Base-by-base conservation (phyloP, 2,888 invertebrate species). In the Mythimna albipuncta region DNA sequence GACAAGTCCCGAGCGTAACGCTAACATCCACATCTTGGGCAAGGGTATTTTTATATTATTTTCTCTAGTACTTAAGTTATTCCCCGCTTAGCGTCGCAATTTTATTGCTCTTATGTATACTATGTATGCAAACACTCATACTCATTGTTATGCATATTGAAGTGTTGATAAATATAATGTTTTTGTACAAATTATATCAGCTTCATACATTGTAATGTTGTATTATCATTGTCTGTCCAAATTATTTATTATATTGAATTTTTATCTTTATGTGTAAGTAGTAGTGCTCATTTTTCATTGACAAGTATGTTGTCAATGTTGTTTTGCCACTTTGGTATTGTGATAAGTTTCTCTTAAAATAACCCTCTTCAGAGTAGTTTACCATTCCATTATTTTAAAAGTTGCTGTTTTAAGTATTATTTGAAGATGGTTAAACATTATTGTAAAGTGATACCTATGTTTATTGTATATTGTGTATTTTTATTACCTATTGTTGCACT, bases 1-100 rank as follows among this genome's bases (percentile, higher is more conserved):
- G 98, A 98, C 90, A 97, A 97, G 87, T 97, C 97, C 11, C 91
- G 96, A 71, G 93, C 92, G 68, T 91, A 93, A 82, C 64, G 11
- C 41, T 57, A n/a, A 55, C 50, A n/a, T 69, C 11, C 7, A 50
- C 65, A 67, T 72, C 44, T 70, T 44, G 82, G 84, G 79, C 77
- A 80, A 74, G 85, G 87, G 89, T 88, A 85, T 13, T 73, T 74
- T 72, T 68, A 69, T 66, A 64, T 67, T 77, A 68, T 69, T 70
- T 73, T 54, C 57, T 67, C 10, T 64, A 62, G 50, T 63, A 59
- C 62, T 35, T 75, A 73, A 77, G 38, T 19, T 65, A 16, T 75
- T 69, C 57, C 41, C 9, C 57, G 72, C 71, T 71, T 75, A 54
- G 58, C 69, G 55, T 66, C 61, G 75, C 61, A 82, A 55, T 70